Conservation (phyloP, 2,113 vertebrate genomes). For the Embiotoca jacksoni region DNA sequence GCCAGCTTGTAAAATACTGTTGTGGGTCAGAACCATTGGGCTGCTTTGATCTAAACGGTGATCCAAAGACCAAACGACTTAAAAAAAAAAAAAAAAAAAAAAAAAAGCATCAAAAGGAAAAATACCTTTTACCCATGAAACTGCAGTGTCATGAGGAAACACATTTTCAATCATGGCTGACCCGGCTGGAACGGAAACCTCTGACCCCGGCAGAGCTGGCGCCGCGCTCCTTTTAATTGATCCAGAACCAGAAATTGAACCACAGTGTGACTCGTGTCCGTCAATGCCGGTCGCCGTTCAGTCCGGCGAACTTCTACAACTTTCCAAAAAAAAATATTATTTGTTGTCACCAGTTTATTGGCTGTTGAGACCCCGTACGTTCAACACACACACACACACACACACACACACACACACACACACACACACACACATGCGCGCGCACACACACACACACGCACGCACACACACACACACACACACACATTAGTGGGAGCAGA, state of each 20-base stretch:
- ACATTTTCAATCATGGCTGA: slow-evolving; percentile 19
- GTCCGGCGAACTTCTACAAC: background rate
- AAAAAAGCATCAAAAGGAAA: background rate
- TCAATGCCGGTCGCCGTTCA: background rate
- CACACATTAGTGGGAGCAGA: slow-evolving; percentile 40
- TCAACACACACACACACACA: slow-evolving; percentile 23
- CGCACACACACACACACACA: background rate
- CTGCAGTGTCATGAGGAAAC: slow-evolving; percentile 2
- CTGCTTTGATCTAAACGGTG: background rate
- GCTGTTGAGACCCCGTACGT: slow-evolving; percentile 8
- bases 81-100: background rate
- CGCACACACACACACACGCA: background rate
- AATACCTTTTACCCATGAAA: slow-evolving; percentile 24
- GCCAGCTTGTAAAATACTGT: background rate
- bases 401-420: background rate
- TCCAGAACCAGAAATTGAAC: background rate
- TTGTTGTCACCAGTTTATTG: background rate
- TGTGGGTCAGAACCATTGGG: background rate
- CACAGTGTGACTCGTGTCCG: background rate
- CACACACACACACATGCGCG: too few relatives aligned
- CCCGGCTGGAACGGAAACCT: slow-evolving; percentile 8
- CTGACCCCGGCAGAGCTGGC: background rate
- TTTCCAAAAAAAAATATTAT: background rate
- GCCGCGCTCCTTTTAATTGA: slow-evolving; percentile 1
- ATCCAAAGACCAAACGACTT: background rate